A percentile compares a stretch with the other conserved stretches of the same genome.
phyloP scores from a whole-genome alignment of 2,888 invertebrate species.

The Cheilosia pagana region DNA sequence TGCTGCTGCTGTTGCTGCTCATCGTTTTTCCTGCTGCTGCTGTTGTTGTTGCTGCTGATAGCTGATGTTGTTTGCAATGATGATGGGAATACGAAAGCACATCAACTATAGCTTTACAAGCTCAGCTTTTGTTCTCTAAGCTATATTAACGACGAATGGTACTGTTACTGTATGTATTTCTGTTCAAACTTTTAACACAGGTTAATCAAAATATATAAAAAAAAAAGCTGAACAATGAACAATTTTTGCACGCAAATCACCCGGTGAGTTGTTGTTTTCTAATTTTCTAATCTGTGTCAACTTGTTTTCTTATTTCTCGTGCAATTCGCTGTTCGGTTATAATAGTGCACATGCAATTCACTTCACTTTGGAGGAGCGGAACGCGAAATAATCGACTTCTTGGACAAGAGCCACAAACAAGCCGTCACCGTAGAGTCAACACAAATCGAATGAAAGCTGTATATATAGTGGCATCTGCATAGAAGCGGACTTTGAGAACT shows the following conservation, averaged over 20 bases:
- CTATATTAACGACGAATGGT: constrained; percentile 9
- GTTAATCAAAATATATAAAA: constrained; percentile 4
- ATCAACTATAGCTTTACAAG: constrained; percentile 50
- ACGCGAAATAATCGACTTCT: neutral
- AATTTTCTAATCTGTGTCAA: constrained; percentile 11
- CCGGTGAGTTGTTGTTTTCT: constrained; percentile 18
- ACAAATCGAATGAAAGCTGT: constrained; percentile 60
- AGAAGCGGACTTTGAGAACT: constrained; percentile 46
- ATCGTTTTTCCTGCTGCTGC: constrained; percentile 18
- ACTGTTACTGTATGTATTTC: constrained; percentile 3
- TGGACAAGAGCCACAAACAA: neutral
- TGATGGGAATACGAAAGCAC: constrained; percentile 2
- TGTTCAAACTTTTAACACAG: constrained; percentile 51
- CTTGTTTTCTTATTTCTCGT: neutral
- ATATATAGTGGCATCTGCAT: constrained; percentile 23
- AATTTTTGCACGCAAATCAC: constrained; percentile 4
- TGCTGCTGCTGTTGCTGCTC: constrained; percentile 33
- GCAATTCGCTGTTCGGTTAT: neutral
- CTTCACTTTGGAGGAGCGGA: neutral
- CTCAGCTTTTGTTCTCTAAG: constrained; percentile 64
- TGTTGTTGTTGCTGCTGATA: neutral
- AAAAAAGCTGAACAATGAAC: constrained; percentile 33
- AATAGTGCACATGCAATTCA: neutral
- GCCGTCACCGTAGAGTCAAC: constrained; percentile 36
- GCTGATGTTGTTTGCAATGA: neutral